A percentile compares a stretch with the other conserved stretches of the same genome.
phyloP scores from a whole-genome alignment of 2,113 vertebrate genomes.

The Trogon melanurus region DNA sequence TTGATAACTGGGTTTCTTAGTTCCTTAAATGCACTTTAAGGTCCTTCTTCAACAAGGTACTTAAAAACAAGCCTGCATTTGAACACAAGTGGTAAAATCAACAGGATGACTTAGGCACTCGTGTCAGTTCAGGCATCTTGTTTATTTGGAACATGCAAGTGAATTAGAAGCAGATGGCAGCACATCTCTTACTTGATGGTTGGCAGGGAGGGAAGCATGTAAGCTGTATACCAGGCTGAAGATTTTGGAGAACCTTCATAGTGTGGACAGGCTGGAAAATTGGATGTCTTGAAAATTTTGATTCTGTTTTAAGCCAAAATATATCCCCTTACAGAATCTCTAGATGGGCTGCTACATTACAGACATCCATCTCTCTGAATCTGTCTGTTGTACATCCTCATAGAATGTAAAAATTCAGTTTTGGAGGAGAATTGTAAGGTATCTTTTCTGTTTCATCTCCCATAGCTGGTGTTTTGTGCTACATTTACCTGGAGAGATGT shows the following conservation, averaged over 20 bases:
- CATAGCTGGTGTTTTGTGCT: not conserved
- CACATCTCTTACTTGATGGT: not conserved
- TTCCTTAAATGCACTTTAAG: conserved; percentile 15
- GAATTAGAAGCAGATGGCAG: not conserved
- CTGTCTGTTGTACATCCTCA: not conserved
- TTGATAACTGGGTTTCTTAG: not conserved
- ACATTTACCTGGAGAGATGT: not conserved
- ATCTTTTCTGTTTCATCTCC: not conserved
- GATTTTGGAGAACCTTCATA: not conserved
- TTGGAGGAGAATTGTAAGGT: not conserved
- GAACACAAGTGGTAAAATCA: not conserved
- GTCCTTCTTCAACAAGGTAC: not conserved
- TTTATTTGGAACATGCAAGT: not conserved
- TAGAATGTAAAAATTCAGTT: not conserved
- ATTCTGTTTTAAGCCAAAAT: not conserved
- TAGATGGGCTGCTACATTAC: not conserved
- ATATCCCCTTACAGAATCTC: not conserved
- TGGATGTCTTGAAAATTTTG: not conserved
- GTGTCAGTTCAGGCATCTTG: not conserved
- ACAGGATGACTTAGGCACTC: not conserved
- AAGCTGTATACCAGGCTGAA: not conserved
- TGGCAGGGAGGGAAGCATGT: not conserved
- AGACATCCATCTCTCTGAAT: not conserved
- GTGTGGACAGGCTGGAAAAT: not conserved
- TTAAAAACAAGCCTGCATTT: not conserved